Evolutionary conservation across 2,113 vertebrate species (phyloP).

Genomic region (Ceuthmochares aereus): DNA sequence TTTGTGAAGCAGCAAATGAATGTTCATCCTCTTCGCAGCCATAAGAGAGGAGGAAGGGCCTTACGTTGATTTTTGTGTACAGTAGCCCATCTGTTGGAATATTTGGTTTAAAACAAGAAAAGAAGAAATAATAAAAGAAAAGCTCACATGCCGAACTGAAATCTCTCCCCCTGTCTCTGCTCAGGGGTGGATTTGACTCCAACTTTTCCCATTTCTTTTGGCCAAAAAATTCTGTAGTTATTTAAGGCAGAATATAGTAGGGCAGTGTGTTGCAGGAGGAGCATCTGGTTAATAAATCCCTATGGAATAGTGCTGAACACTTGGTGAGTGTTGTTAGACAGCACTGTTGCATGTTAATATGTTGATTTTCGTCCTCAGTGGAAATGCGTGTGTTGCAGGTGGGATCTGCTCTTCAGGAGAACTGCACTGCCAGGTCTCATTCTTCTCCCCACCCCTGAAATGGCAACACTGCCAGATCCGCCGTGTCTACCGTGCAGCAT

Average conservation of each 20-base stretch:
- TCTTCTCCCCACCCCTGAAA: not conserved
- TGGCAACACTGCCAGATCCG: not conserved
- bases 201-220: not conserved
- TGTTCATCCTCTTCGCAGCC: not conserved
- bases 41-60: not conserved
- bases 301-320: not conserved
- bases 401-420: not conserved
- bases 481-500: accelerated
- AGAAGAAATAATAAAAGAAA: not conserved
- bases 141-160: not conserved
- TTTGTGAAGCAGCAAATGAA: not conserved
- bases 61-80: not conserved
- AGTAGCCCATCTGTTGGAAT: not conserved
- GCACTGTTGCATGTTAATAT: not conserved
- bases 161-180: not conserved
- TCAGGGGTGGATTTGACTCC: not conserved
- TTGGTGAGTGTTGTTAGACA: not conserved
- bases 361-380: not conserved
- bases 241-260: not conserved
- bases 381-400: not conserved
- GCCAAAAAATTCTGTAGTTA: accelerated
- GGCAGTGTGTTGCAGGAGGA: not conserved
- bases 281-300: not conserved
- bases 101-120: accelerated
- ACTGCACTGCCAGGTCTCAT: not conserved